These are phyloP conservation scores for Acanthosepion pharaonis DNA, from an alignment of 2,888 invertebrate species.

Conservation along the genomic window DNA sequence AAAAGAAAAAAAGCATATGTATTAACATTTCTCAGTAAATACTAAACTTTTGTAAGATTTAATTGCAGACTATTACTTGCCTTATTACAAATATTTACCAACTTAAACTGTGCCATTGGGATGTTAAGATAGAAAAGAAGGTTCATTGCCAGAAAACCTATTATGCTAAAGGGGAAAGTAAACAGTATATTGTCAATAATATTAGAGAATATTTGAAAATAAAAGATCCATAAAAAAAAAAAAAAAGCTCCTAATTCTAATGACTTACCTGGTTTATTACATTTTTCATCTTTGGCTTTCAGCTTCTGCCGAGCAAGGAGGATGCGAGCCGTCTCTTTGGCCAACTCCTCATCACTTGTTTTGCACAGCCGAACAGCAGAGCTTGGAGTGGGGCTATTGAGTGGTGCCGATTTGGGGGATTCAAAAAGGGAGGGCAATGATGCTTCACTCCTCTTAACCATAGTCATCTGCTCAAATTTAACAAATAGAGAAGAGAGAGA, in stretches of 20 bases:
- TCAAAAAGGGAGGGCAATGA: not conserved
- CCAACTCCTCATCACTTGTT: not conserved
- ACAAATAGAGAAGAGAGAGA: not conserved
- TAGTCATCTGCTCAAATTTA: not conserved
- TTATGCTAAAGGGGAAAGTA: too few relatives aligned
- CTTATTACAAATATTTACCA: too few relatives aligned
- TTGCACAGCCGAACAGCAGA: slow-evolving; percentile 38
- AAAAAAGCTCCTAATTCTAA: not conserved
- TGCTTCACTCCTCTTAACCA: not conserved
- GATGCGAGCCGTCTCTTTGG: slow-evolving; percentile 36
- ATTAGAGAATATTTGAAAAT: too few relatives aligned
- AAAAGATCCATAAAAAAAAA: too few relatives aligned
- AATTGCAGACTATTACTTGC: too few relatives aligned
- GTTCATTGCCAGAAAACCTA: too few relatives aligned
- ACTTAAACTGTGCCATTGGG: too few relatives aligned
- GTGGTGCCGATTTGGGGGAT: not conserved
- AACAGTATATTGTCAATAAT: too few relatives aligned
- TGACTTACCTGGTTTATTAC: slow-evolving; percentile 59
- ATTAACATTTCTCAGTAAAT: too few relatives aligned
- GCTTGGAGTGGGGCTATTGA: not conserved
- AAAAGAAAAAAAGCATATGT: too few relatives aligned
- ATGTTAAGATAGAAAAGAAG: too few relatives aligned
- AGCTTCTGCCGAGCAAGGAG: slow-evolving; percentile 43
- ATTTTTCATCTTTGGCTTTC: slow-evolving; percentile 47
- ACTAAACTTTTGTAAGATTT: too few relatives aligned